A percentile compares a stretch with the other conserved stretches of the same genome.
Conservation (phyloP, 2,797 vertebrate species). For the Discoglossus pictus region DNA sequence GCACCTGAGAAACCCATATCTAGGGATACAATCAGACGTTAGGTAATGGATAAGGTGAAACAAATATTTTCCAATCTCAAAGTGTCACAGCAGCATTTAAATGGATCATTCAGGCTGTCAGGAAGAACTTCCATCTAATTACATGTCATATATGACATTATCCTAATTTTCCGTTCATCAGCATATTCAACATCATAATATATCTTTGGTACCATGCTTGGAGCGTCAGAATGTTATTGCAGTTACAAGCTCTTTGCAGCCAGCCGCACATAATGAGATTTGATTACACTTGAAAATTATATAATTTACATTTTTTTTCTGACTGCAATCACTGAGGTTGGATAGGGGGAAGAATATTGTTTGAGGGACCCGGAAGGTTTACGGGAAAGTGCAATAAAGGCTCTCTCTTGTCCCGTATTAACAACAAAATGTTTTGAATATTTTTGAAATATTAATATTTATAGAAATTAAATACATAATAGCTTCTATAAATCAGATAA, state of each 20-base stretch:
- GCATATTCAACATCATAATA: background rate
- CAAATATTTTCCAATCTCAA: too few relatives aligned
- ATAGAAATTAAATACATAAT: too few relatives aligned
- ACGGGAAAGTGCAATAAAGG: too few relatives aligned
- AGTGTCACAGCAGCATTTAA: too few relatives aligned
- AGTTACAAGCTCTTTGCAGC: constrained; percentile 5
- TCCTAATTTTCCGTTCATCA: constrained; percentile 14
- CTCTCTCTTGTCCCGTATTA: too few relatives aligned
- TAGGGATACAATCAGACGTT: too few relatives aligned
- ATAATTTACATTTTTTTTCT: constrained; percentile 26
- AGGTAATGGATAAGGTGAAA: too few relatives aligned
- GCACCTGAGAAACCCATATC: too few relatives aligned
- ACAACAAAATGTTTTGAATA: too few relatives aligned
- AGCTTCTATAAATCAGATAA: too few relatives aligned
- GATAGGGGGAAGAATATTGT: background rate
- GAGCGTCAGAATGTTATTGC: constrained; percentile 3
- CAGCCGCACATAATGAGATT: constrained; percentile 15
- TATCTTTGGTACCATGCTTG: constrained; percentile 11
- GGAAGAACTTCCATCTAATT: background rate
- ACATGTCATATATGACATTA: constrained; percentile 10
- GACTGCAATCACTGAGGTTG: constrained; percentile 3
- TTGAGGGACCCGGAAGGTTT: background rate
- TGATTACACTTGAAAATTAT: constrained; percentile 17
- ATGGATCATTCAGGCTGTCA: background rate
- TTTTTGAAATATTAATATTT: too few relatives aligned